Evolutionary conservation across 2,797 vertebrate genomes (phyloP), one percentile per base, ranked within the genome.

Genomic region (Sparus aurata): DNA sequence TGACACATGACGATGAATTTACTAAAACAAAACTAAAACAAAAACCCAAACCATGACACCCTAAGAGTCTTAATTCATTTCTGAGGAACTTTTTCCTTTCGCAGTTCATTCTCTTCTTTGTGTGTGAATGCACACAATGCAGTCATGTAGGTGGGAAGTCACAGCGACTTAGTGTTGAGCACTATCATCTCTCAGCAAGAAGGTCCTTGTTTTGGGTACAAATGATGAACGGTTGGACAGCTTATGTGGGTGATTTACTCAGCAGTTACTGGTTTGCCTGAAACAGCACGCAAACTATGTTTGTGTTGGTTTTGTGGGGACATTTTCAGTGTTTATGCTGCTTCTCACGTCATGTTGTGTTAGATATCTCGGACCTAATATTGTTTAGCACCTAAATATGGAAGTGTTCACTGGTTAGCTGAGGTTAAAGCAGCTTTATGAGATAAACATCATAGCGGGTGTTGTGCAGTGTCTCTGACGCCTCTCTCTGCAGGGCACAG

Each of bases 301-400:
- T 46, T 45, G n/a, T 27, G 25, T 4, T 77, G 43, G 16, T 38
- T 69, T 53, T 43, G 54, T 17, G 17, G 18, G 46, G 52, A 45
- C 34, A 69, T 50, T 53, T 20, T 34, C 17, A 46, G 54, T 20
- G n/a, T 12, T 12, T 34, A 5, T 50, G 52, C 25, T 38, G 20
- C 66, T 84, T 87, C 50, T 25, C 23, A 10, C 38, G 57, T 81
- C 25, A 66, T 63, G 60, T 46, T 79, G 57, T 27, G 38, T 52
- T 43, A 12, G 47, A 75, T 47, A 15, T 62, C 18, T 54, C 22
- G 5, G 38, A 22, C 22, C 25, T 71, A 7, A 13, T 15, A 18
- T 71, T 68, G 27, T 53, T 34, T 57, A 74, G 61, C 74, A 67
- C 65, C 52, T 46, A 34, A 49, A 74, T 63, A 38, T 12, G 34